Percentiles rank a stretch among this genome's conserved stretches.
Conservation (phyloP, 2,888 invertebrate genomes). For the Pristionchus mayeri region DNA sequence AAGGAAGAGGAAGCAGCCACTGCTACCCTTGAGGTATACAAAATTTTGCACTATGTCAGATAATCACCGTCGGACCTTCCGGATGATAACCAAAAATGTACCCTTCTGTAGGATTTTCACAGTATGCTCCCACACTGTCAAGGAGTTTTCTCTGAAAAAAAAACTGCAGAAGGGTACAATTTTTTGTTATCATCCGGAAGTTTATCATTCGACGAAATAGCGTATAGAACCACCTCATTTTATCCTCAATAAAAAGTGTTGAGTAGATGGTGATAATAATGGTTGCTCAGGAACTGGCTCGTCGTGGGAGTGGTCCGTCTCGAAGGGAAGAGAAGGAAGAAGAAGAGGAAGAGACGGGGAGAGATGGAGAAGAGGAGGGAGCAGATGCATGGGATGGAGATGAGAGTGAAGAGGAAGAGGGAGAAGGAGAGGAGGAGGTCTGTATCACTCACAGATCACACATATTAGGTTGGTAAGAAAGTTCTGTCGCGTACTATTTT, state of each 20-base stretch:
- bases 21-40: slow-evolving; percentile 40
- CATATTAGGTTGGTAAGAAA: no score
- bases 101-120: no score
- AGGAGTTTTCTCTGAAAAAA: no score
- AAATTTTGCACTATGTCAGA: no score
- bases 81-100: no score
- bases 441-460: no score
- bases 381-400: slow-evolving; percentile 54
- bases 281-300: slow-evolving; percentile 8
- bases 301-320: background rate
- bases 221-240: background rate
- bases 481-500: no score
- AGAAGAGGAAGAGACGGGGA: slow-evolving; percentile 63
- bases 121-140: no score
- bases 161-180: no score
- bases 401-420: slow-evolving; percentile 50
- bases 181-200: no score
- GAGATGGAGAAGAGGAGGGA: slow-evolving; percentile 56
- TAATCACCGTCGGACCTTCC: no score
- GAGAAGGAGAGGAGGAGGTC: slow-evolving; percentile 53
- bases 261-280: background rate
- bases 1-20: slow-evolving; percentile 54
- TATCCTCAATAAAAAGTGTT: background rate
- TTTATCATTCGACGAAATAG: no score
- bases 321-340: slow-evolving; percentile 50